Percentiles rank a stretch among this genome's conserved stretches.
phyloP scores from a whole-genome alignment of 2,113 vertebrate species.

The Taurulus bubalis region DNA sequence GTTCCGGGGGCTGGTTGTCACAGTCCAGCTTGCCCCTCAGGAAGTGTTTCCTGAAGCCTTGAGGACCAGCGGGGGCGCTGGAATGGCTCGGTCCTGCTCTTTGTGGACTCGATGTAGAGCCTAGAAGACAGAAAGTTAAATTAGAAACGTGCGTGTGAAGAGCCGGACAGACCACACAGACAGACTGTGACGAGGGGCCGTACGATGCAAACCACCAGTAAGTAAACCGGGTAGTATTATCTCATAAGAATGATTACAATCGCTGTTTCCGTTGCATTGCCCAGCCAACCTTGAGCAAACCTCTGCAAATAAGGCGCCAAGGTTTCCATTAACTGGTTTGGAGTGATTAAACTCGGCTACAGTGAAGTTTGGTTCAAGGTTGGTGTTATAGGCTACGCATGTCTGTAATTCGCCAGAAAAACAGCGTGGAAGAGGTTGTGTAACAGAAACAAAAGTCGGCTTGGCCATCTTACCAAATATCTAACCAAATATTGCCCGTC shows the following conservation, averaged over 20 bases:
- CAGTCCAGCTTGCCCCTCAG: conserved; percentile 79
- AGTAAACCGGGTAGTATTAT: not conserved
- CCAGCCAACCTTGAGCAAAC: not conserved
- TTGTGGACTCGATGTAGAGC: conserved; percentile 52
- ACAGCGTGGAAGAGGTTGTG: not conserved
- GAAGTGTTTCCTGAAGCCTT: conserved; percentile 79
- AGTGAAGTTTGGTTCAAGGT: not conserved
- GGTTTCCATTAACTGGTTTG: not conserved
- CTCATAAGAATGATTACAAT: not conserved
- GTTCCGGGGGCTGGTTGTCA: conserved; percentile 81
- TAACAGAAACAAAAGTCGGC: too few relatives aligned
- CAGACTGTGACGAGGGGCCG: not conserved
- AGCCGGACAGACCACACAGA: not conserved
- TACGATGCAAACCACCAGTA: not conserved
- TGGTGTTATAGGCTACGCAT: not conserved
- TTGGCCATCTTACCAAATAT: too few relatives aligned
- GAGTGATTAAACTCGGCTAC: not conserved
- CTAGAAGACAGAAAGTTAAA: conserved; percentile 29
- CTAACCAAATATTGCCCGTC: too few relatives aligned
- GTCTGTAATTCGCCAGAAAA: not conserved
- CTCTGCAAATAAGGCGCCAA: not conserved
- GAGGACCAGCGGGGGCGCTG: conserved; percentile 59
- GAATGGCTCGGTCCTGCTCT: conserved; percentile 56
- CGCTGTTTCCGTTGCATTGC: not conserved
- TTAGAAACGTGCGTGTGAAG: not conserved